Conservation (phyloP, 2,888 invertebrate species). For the Brenthis daphne region DNA sequence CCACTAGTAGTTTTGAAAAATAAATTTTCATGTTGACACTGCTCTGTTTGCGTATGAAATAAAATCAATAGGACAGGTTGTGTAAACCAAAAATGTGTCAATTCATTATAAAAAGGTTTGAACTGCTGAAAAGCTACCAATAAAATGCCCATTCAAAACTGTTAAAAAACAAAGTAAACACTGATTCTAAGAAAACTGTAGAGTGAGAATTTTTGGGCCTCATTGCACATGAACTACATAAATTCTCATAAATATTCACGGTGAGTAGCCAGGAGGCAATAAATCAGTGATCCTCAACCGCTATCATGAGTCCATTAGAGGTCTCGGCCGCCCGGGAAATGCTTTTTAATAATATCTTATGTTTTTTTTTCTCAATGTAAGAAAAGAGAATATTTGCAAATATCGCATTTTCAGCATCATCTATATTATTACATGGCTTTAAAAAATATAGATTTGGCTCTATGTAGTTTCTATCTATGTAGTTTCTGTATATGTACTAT, state of each 20-base stretch:
- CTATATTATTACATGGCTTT: background rate
- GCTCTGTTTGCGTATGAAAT: slow-evolving; percentile 32
- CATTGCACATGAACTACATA: slow-evolving; percentile 46
- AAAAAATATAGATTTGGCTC: background rate
- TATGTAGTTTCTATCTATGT: no score
- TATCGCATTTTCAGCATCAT: background rate
- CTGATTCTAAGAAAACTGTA: background rate
- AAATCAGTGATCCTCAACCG: slow-evolving; percentile 69
- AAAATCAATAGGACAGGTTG: slow-evolving; percentile 27
- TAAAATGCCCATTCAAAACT: background rate
- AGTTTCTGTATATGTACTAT: no score
- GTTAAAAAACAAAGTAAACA: background rate
- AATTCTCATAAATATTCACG: slow-evolving; percentile 70
- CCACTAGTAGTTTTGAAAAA: slow-evolving; percentile 47
- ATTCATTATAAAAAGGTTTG: background rate
- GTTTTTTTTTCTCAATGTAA: background rate
- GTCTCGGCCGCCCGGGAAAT: slow-evolving; percentile 36
- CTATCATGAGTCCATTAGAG: slow-evolving; percentile 73
- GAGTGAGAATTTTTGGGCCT: slow-evolving; percentile 10
- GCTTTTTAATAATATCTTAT: slow-evolving; percentile 18
- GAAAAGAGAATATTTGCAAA: no score
- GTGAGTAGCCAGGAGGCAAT: slow-evolving; percentile 65
- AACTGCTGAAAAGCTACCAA: no score
- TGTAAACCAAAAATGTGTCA: slow-evolving; percentile 1
- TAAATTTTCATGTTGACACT: slow-evolving; percentile 43